Evolutionary conservation across 2,888 invertebrate genomes (phyloP).

Genomic region (Poecilobothrus nobilitatus): DNA sequence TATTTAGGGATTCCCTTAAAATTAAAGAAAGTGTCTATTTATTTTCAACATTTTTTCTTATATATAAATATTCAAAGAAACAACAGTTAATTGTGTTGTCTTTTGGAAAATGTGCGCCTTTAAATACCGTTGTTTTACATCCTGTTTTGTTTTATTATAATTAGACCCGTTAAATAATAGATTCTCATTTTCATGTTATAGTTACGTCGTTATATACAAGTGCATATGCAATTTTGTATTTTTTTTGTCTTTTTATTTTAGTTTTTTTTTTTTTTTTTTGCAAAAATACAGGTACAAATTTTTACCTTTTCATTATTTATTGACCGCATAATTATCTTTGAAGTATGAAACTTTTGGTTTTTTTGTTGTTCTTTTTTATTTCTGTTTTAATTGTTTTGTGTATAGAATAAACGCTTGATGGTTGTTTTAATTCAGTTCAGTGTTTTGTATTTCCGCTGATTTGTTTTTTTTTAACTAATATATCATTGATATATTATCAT

Average conservation of each 20-base stretch:
- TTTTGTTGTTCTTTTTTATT: not conserved
- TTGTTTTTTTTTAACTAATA: too few species aligned
- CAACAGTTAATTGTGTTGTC: too few species aligned
- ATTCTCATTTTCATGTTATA: constrained; percentile 1
- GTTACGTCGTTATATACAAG: not conserved
- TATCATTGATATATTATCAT: not conserved
- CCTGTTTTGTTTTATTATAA: not conserved
- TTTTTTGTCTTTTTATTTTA: too few species aligned
- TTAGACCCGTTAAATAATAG: not conserved
- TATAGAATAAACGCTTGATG: too few species aligned
- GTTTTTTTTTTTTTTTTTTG: not conserved
- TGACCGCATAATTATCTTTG: constrained; percentile 2
- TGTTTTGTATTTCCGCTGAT: not conserved
- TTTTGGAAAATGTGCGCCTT: too few species aligned
- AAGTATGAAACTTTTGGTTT: not conserved
- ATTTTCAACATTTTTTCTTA: too few species aligned
- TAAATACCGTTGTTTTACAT: too few species aligned
- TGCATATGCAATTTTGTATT: too few species aligned
- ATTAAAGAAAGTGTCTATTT: too few species aligned
- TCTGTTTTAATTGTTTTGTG: not conserved
- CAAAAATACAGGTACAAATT: not conserved
- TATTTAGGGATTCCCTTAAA: too few species aligned
- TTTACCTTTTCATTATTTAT: not conserved
- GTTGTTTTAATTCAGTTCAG: not conserved
- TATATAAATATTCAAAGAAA: too few species aligned